Evolutionary conservation across 2,888 invertebrate species (phyloP), one percentile per base, ranked within the genome.

Genomic region (Caenorhabditis sinica): DNA sequence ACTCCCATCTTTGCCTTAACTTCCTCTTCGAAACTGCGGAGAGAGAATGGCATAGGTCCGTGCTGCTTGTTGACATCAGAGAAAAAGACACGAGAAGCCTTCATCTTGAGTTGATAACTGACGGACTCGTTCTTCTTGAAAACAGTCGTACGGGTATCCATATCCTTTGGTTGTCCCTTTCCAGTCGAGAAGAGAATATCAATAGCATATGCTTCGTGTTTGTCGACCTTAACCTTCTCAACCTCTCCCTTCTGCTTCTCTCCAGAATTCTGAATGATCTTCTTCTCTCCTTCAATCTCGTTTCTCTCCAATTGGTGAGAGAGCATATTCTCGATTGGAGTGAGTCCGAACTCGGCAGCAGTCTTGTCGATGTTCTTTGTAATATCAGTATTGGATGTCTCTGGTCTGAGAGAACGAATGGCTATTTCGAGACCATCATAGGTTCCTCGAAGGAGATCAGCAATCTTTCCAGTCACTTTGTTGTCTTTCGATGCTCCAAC

Each of bases 81-180:
- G 87, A 93, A 93, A 91, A 94, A 94, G 85, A 93, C 96, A 93
- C 98, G 95, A 17, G 98, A 97, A 58, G 98, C 96, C 94, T 98
- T 99, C 94, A 99, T 94, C 94, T 99, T 99, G 87, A 99, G 94
- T 94, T 97, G 97, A 94, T 99, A 99, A 25, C 89, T 88, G 80
- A 96, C 95, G 93, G 97, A 97, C 91, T 98, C 98, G 85, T 97
- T 98, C 95, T 98, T 98, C 94, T 98, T 98, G 94, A 96, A 99
- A 93, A 99, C 96, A 60, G 98, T 97, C 88, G 98, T 97, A 93
- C 97, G 95, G 36, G 97, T 96, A 91, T 98, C 97, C 94, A 96
- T 95, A 94, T 98, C 97, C 91, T 96, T 95, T 17, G 97, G 97
- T 95, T 96, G 92, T 92, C 89, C 97, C 93, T 97, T 97, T 66